These are phyloP conservation scores for Monopterus albus DNA, from an alignment of 2,113 vertebrate species.

Conservation along the genomic window DNA sequence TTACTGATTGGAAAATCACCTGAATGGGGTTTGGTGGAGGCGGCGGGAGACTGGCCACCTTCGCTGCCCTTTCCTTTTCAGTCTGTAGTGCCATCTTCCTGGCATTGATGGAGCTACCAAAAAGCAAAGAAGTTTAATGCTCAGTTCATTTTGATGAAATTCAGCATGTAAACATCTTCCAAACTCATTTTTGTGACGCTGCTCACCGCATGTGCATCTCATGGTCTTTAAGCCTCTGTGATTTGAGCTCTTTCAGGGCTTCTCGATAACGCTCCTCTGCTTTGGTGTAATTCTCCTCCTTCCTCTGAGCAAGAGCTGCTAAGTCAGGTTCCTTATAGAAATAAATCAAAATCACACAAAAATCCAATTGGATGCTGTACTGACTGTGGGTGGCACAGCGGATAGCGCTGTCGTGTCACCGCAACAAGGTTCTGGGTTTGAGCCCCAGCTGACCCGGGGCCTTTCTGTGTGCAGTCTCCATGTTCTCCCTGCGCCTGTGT, in stretches of 20 bases:
- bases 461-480: too few relatives aligned
- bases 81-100: conserved; percentile 86
- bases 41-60: conserved; percentile 86
- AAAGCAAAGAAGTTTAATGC: not conserved
- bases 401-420: too few relatives aligned
- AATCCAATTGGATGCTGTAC: not conserved
- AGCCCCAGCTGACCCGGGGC: too few relatives aligned
- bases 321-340: conserved; percentile 82
- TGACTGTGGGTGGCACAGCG: too few relatives aligned
- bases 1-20: conserved; percentile 67
- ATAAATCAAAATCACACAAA: not conserved
- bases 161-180: not conserved
- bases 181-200: not conserved
- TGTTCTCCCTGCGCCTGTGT: too few relatives aligned
- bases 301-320: conserved; percentile 79
- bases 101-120: conserved; percentile 82
- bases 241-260: conserved; percentile 88
- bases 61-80: conserved; percentile 90
- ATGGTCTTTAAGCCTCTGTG: conserved; percentile 81
- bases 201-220: conserved; percentile 83
- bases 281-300: conserved; percentile 83
- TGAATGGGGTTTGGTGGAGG: conserved; percentile 84
- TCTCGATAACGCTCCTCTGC: conserved; percentile 88
- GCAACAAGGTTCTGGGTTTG: too few relatives aligned
- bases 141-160: not conserved